phyloP scores from a whole-genome alignment of 2,113 vertebrate species.

The Todiramphus saurophagus region DNA sequence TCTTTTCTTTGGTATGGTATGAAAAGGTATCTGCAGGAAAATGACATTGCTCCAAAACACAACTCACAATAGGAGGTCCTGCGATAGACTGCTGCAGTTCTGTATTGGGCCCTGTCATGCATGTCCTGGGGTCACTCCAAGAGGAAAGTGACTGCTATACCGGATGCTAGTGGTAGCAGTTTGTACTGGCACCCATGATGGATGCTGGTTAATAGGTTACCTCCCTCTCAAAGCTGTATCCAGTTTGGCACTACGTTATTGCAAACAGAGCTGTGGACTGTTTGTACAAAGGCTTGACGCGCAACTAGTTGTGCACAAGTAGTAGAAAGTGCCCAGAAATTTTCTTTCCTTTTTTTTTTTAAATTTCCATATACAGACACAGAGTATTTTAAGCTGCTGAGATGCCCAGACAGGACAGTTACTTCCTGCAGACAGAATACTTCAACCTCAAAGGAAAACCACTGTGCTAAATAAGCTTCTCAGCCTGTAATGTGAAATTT shows the following conservation, averaged over 20 bases:
- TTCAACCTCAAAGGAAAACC: neutral
- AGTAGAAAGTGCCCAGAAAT: neutral
- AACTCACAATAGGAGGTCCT: neutral
- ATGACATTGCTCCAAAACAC: neutral
- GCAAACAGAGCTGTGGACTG: neutral
- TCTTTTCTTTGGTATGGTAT: neutral
- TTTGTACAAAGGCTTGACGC: neutral
- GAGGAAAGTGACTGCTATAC: fast-evolving
- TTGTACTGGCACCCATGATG: neutral
- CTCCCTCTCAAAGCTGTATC: neutral
- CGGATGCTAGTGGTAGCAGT: neutral
- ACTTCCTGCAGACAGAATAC: neutral
- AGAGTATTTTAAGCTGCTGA: neutral
- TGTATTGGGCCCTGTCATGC: neutral
- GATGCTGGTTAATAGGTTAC: neutral
- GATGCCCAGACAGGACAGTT: neutral
- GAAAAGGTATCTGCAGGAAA: neutral
- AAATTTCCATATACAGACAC: neutral
- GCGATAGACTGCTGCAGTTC: neutral
- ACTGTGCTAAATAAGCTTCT: neutral
- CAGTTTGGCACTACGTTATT: neutral
- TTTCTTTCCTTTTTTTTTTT: neutral
- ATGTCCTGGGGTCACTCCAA: neutral
- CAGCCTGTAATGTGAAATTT: neutral
- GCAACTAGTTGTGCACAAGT: neutral